Conservation (phyloP, 2,797 vertebrate genomes). For the Sebastes umbrosus region DNA sequence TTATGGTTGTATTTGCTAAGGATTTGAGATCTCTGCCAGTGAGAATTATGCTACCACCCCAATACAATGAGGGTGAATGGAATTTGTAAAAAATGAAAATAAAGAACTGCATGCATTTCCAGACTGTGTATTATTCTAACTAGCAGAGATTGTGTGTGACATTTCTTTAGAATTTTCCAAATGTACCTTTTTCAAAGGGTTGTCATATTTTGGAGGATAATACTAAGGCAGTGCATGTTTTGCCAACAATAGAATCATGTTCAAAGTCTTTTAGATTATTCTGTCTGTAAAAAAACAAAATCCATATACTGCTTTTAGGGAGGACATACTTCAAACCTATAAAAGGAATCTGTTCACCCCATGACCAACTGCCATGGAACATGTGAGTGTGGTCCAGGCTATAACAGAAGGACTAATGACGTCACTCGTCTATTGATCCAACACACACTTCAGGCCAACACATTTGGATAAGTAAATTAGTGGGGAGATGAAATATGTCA, state of each 20-base stretch:
- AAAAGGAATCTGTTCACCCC: not conserved
- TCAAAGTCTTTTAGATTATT: not conserved
- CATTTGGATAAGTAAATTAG: conserved; percentile 7
- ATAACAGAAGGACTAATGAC: conserved; percentile 37
- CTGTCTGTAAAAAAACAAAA: no score
- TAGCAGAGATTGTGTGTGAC: not conserved
- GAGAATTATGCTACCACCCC: not conserved
- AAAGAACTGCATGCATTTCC: not conserved
- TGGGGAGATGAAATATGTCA: not conserved
- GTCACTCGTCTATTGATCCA: conserved; percentile 21
- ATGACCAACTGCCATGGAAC: conserved; percentile 9
- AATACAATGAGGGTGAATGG: conserved; percentile 4
- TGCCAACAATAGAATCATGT: not conserved
- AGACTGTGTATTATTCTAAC: not conserved
- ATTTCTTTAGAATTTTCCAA: not conserved
- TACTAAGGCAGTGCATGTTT: not conserved
- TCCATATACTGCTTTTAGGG: not conserved
- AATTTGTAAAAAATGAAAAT: not conserved
- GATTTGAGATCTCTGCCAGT: conserved; percentile 18
- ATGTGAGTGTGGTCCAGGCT: conserved; percentile 18
- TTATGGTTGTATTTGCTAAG: conserved; percentile 19
- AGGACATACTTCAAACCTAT: not conserved
- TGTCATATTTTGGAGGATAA: not conserved
- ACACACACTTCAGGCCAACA: conserved; percentile 23
- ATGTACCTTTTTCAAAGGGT: not conserved